Evolutionary conservation across 2,888 invertebrate species (phyloP), one percentile per base, ranked within the genome.

Genomic region (Calliphora vomitoria): DNA sequence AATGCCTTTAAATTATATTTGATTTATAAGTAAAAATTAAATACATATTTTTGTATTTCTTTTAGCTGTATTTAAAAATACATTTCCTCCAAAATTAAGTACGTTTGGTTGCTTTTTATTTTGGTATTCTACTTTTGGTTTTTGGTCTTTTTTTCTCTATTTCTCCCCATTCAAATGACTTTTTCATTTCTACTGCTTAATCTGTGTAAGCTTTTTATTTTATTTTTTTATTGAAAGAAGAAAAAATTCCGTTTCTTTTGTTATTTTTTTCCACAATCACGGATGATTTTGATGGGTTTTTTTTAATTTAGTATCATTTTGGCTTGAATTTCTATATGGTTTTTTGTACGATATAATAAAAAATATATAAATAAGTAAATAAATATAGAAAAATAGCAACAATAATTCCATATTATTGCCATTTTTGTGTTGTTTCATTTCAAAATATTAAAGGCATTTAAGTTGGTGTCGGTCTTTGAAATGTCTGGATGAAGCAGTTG

Each of bases 221-320:
- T 20, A 10, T 44, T 62, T 47, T 13, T 10, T n/a, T 35, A 35
- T 4, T 35, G 5, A 13, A 3, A 6, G 10, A 44, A 44, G 2
- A 53, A 35, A 35, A n/a, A 44, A 15, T 58, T 4, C 3, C 25
- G 31, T 1, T 31, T 60, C 31, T 15, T 31, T 60, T 60, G 60
- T 31, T 60, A 44, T 31, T 53, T 66, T 60, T 44, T 53, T 15
- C 38, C 38, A 3, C 38, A 64, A 64, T 18, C 50, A 18, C 35
- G n/a, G 10, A 20, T 53, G 15, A 38, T 53, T 15, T 50, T 38
- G 64, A 64, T 20, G 15, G 20, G 8, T 38, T 64, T 76, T 31
- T 74, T 41, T 47, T 62, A 13, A 31, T 69, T 69, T 25, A 4
- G 60, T 44, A 60, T 44, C 31, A 64, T 64, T 50, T 31, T 38